These are phyloP conservation scores for Saimiri boliviensis DNA, from an alignment of 2,113 vertebrate genomes.

Conservation along the genomic window DNA sequence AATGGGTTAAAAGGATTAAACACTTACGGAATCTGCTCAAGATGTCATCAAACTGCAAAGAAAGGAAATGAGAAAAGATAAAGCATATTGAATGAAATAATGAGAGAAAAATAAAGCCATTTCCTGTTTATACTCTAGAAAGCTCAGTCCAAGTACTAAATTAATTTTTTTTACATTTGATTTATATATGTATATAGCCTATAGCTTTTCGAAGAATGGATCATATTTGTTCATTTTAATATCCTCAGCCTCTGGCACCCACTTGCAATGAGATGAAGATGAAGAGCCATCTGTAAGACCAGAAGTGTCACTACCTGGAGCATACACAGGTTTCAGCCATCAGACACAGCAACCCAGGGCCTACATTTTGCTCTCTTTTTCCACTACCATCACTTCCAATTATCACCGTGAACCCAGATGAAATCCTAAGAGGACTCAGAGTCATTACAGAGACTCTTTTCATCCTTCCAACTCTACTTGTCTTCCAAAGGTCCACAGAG, in stretches of 20 bases:
- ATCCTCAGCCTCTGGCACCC: not conserved
- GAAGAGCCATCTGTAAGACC: rapidly evolving
- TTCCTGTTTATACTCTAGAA: not conserved
- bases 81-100: not conserved
- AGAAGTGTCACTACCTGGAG: not conserved
- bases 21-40: not conserved
- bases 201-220: not conserved
- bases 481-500: not conserved
- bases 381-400: not conserved
- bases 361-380: not conserved
- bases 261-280: not conserved
- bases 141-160: not conserved
- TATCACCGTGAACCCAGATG: not conserved
- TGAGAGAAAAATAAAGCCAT: not conserved
- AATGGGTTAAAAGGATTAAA: not conserved
- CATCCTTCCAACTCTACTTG: not conserved
- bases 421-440: not conserved
- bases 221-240: not conserved
- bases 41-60: not conserved
- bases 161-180: not conserved
- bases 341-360: not conserved
- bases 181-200: not conserved
- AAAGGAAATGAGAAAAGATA: not conserved
- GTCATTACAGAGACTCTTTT: not conserved
- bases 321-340: not conserved